These are phyloP conservation scores for Mactra quadrangularis DNA, from an alignment of 1,140 invertebrate species.

Conservation along the genomic window DNA sequence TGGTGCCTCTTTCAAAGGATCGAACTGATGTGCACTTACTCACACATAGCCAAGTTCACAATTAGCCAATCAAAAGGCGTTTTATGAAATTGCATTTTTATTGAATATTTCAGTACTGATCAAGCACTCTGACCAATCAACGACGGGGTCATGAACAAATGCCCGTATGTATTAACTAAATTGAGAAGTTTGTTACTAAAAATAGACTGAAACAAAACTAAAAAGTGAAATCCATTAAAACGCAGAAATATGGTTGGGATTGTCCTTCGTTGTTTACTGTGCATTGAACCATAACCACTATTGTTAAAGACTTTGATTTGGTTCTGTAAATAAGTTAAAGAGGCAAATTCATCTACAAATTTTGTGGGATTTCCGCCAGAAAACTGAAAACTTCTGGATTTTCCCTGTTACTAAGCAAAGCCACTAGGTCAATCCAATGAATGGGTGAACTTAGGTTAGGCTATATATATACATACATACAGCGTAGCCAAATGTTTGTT, in stretches of 20 bases:
- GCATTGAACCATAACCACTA: neutral
- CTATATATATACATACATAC: too few relatives aligned
- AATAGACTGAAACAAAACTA: constrained; percentile 27
- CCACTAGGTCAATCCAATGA: constrained; percentile 14
- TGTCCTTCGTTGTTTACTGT: neutral
- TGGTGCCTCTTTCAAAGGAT: neutral
- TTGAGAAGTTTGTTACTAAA: constrained; percentile 45
- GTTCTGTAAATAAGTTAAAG: neutral
- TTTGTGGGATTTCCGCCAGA: constrained; percentile 12
- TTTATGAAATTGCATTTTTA: constrained; percentile 30
- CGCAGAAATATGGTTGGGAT: neutral
- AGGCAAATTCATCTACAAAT: neutral
- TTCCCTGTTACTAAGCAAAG: constrained; percentile 59
- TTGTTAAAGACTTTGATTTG: neutral
- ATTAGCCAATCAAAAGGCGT: constrained; percentile 41
- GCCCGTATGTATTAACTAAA: constrained; percentile 61
- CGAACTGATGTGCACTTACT: neutral
- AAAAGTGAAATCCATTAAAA: constrained; percentile 24
- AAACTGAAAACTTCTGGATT: constrained; percentile 29
- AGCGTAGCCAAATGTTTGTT: too few relatives aligned
- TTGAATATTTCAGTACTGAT: constrained; percentile 63
- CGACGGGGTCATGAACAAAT: constrained; percentile 60
- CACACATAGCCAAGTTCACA: neutral
- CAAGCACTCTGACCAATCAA: constrained; percentile 53
- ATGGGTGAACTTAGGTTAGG: too few relatives aligned